Conservation (phyloP, 2,113 vertebrate genomes). For the Pitta sordida region DNA sequence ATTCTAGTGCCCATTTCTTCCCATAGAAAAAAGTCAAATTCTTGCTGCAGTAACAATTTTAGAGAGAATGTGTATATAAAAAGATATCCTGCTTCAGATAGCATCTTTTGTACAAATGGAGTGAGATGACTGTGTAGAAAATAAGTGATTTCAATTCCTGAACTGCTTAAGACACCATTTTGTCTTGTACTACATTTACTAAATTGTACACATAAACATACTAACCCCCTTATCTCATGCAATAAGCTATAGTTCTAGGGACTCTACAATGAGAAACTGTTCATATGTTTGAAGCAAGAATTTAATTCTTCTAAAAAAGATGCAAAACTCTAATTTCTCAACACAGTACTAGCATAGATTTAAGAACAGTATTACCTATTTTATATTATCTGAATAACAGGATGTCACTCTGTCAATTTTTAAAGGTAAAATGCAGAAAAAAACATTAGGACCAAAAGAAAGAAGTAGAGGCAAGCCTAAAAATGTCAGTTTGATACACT, state of each 20-base stretch:
- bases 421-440: not conserved
- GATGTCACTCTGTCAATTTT: not conserved
- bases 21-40: not conserved
- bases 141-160: not conserved
- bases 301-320: not conserved
- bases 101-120: not conserved
- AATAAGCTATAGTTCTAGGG: not conserved
- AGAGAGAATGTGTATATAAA: not conserved
- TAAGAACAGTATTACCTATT: not conserved
- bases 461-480: not conserved
- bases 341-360: not conserved
- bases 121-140: not conserved
- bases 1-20: not conserved
- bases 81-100: not conserved
- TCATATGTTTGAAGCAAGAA: not conserved
- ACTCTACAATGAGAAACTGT: not conserved
- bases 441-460: not conserved
- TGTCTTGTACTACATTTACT: not conserved
- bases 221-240: not conserved
- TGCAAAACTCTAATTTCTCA: not conserved
- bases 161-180: not conserved
- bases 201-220: not conserved
- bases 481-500: not conserved
- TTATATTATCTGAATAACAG: not conserved
- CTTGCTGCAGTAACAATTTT: not conserved